Conservation (phyloP, 2,888 invertebrate species). For the Dasypolia templi region DNA sequence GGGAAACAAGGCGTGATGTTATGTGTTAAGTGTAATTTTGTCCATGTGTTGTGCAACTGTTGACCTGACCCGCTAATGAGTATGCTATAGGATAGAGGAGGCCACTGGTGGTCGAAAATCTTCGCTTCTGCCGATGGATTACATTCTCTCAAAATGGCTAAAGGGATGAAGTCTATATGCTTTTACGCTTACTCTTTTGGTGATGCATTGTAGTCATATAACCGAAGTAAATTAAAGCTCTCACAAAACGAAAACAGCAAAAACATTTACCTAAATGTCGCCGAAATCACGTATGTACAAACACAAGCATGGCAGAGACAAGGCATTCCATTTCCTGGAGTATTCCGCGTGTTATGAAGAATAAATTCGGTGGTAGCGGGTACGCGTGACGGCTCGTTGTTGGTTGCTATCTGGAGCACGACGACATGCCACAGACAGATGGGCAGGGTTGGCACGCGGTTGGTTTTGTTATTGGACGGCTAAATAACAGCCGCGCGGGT, state of each 20-base stretch:
- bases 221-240: too few species aligned
- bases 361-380: conserved; percentile 46
- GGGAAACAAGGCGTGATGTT: too few species aligned
- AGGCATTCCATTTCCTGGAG: conserved; percentile 45
- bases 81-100: too few species aligned
- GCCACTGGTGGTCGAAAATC: background rate
- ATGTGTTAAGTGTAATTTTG: too few species aligned
- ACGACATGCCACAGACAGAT: conserved; percentile 44
- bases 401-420: conserved; percentile 45
- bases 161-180: background rate
- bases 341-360: conserved; percentile 29
- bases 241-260: background rate
- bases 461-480: background rate
- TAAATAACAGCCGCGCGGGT: background rate
- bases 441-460: conserved; percentile 31
- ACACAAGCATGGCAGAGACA: conserved; percentile 27
- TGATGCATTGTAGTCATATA: too few species aligned
- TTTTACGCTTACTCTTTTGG: too few species aligned
- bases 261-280: background rate
- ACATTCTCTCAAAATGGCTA: background rate
- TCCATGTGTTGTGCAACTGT: background rate
- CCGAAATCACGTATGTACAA: conserved; percentile 23
- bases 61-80: background rate
- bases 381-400: conserved; percentile 35
- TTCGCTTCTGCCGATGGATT: background rate